Conservation (phyloP, 2,888 invertebrate species). For the Leptothorax acervorum region DNA sequence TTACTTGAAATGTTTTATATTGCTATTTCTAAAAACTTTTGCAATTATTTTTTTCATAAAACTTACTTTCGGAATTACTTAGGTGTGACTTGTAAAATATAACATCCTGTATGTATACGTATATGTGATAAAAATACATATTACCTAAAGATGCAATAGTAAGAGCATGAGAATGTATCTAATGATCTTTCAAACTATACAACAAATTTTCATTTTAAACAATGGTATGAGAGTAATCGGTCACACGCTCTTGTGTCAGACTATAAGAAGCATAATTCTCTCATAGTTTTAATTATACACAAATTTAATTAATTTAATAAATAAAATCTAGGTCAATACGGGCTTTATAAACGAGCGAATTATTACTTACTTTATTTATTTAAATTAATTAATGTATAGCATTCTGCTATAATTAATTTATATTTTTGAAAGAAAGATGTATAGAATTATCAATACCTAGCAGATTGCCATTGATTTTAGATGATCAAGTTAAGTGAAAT, state of each 20-base stretch:
- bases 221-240: neutral
- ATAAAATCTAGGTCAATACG: neutral
- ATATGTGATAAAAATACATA: neutral
- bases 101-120: neutral
- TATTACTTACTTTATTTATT: neutral
- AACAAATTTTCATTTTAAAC: conserved; percentile 9
- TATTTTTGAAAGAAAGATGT: neutral
- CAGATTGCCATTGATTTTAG: neutral
- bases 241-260: neutral
- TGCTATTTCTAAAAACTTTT: neutral
- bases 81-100: neutral
- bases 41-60: neutral
- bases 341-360: neutral
- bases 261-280: neutral
- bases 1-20: neutral
- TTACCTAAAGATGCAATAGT: neutral
- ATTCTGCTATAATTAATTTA: neutral
- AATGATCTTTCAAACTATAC: neutral
- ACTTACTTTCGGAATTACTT: neutral
- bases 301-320: conserved; percentile 22
- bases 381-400: neutral
- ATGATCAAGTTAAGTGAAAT: neutral
- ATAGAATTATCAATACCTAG: neutral
- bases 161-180: neutral
- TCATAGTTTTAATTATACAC: neutral